phyloP scores from a whole-genome alignment of 2,888 invertebrate genomes.

The Fabriciana adippe region DNA sequence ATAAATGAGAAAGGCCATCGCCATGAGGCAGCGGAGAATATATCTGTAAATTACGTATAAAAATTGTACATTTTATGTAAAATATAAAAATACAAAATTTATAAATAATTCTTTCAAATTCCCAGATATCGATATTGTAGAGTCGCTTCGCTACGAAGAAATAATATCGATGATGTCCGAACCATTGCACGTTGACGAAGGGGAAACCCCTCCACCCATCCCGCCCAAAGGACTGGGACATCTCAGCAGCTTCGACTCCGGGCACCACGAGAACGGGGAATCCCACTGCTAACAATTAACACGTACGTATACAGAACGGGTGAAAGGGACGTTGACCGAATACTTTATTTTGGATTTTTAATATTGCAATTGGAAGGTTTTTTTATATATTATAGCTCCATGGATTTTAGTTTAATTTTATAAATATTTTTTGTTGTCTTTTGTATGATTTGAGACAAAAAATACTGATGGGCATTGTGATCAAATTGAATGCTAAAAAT shows the following conservation, averaged over 20 bases:
- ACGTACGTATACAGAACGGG: neutral
- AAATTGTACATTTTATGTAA: neutral
- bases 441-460: too few relatives aligned
- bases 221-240: constrained; percentile 76
- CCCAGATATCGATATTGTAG: constrained; percentile 67
- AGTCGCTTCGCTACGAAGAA: constrained; percentile 73
- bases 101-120: neutral
- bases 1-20: too few relatives aligned
- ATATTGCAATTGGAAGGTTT: neutral
- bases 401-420: too few relatives aligned
- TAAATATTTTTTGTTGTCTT: too few relatives aligned
- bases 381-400: too few relatives aligned
- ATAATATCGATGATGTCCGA: constrained; percentile 77
- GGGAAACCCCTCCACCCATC: constrained; percentile 73
- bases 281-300: constrained; percentile 61
- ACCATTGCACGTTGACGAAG: constrained; percentile 68
- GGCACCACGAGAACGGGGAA: constrained; percentile 74
- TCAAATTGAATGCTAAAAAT: too few relatives aligned
- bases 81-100: neutral
- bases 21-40: too few relatives aligned
- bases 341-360: constrained; percentile 33
- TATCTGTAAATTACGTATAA: too few relatives aligned
- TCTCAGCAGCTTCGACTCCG: constrained; percentile 74
- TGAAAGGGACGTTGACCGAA: constrained; percentile 20
- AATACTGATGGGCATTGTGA: too few relatives aligned